These are phyloP conservation scores for Scolanthus callimorphus DNA, from an alignment of 92 coral and sea anemone genomes.

Conservation along the genomic window DNA sequence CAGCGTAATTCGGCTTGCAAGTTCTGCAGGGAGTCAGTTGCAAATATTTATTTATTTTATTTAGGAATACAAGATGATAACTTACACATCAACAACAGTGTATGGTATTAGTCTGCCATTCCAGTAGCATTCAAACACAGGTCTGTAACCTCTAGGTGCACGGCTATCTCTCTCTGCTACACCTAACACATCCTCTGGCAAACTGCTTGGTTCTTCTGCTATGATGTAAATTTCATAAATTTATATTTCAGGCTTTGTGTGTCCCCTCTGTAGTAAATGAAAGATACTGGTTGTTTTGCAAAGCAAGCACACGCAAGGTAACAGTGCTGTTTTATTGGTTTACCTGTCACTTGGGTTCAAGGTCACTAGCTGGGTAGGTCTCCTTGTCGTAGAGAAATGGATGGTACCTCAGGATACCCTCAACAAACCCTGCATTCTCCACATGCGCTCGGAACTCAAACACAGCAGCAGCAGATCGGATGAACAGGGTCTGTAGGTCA, in stretches of 20 bases:
- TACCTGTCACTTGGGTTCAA: too few relatives aligned
- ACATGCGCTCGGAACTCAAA: conserved; percentile 98
- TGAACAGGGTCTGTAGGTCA: conserved; percentile 89
- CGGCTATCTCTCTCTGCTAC: conserved; percentile 66
- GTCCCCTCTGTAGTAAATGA: too few relatives aligned
- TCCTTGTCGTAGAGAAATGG: conserved; percentile 98
- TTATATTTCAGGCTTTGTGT: too few relatives aligned
- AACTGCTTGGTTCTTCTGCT: too few relatives aligned
- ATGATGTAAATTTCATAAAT: too few relatives aligned
- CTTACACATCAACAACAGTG: conserved; percentile 87
- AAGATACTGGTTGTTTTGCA: too few relatives aligned
- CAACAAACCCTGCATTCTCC: conserved; percentile 86
- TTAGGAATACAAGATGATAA: too few relatives aligned
- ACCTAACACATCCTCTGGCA: conserved; percentile 57
- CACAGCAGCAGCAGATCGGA: conserved; percentile 85
- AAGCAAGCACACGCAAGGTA: too few relatives aligned
- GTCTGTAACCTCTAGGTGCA: conserved; percentile 90
- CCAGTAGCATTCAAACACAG: conserved; percentile 98
- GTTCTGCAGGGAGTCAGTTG: too few relatives aligned
- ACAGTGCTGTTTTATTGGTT: too few relatives aligned
- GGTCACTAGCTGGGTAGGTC: conserved; percentile 77
- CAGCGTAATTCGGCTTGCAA: too few relatives aligned
- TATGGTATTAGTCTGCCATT: conserved; percentile 97
- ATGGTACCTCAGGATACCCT: conserved; percentile 92
- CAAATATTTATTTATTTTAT: too few relatives aligned